These are phyloP conservation scores for Actinia equina DNA, from an alignment of 64 coral and sea anemone species.

Conservation along the genomic window DNA sequence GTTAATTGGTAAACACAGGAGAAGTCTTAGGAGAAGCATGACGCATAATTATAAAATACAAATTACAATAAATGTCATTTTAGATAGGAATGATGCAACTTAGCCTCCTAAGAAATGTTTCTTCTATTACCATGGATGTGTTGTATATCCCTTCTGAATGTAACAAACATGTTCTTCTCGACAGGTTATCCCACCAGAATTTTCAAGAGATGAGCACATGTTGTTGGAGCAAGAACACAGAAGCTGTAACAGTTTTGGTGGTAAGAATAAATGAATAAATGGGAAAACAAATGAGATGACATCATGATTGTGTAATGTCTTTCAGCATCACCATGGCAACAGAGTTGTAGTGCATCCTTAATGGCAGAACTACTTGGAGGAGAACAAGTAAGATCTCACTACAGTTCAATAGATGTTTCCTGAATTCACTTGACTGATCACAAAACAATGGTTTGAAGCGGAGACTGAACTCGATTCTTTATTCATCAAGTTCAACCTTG, in stretches of 20 bases:
- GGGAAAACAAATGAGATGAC: not conserved
- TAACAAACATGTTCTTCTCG: not conserved
- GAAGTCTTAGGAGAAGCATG: too few species aligned
- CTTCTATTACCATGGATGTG: not conserved
- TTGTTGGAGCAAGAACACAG: not conserved
- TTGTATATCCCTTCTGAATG: not conserved
- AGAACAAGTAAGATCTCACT: not conserved
- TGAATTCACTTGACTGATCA: too few species aligned
- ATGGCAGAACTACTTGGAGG: not conserved
- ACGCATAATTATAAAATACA: too few species aligned
- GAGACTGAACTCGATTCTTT: too few species aligned
- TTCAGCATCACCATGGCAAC: slow-evolving; percentile 11
- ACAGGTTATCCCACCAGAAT: not conserved
- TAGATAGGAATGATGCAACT: too few species aligned
- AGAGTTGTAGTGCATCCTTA: not conserved
- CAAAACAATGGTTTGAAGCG: too few species aligned
- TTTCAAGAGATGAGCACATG: not conserved
- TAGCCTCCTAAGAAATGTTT: not conserved
- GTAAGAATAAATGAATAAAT: not conserved
- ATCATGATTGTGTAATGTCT: not conserved
- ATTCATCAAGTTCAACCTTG: too few species aligned
- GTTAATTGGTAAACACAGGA: too few species aligned
- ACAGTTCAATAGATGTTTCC: too few species aligned
- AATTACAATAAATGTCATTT: too few species aligned
- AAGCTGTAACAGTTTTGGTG: not conserved